Base-by-base conservation (phyloP, 2,797 vertebrate genomes). In the Luscinia luscinia region DNA sequence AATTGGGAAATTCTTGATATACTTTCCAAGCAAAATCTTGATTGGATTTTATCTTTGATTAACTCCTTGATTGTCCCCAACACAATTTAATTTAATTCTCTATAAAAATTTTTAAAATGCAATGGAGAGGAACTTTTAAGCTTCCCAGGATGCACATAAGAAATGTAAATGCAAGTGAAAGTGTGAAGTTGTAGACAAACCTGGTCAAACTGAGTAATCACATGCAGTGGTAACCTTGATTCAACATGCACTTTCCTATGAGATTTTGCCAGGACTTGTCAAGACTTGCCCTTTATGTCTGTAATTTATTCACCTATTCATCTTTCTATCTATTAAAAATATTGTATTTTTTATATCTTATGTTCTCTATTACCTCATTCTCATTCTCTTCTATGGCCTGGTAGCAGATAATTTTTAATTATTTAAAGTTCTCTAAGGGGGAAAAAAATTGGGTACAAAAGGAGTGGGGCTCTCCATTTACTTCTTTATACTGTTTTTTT, bases 11-110 rank as follows among this genome's bases (percentile, higher is more conserved):
- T 51, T 89, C 23, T 78, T 72, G 46, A 38, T 34, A 46, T 2
- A 58, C 2, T 64, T 78, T 69, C 27, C 30, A 87, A 88, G 18
- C 2, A 84, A 86, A 61, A 76, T 51, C 30, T 85, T 66, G 27
- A 58, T 41, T 87, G 38, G 18, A 70, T 94, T 92, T 84, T 76
- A 49, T 73, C n/a, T 92, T 87, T 87, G 32, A 82, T 87, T 78
- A 76, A 73, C 15, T 72, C 64, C 16, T 75, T 78, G 15, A 77
- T 66, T 89, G 9, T 62, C 12, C 3, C 2, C 36, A 61, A 34
- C 5, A 73, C 8, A 43, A 36, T 43, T 81, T 49, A 84, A 67
- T 41, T 84, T 62, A 36, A 58, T 75, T 87, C 9, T 72, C 12
- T 69, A 8, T 46, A 28, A 68, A 69, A 7, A 32, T 57, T 84